Conservation (phyloP, 2,113 vertebrate species). For the Scartelaos histophorus region DNA sequence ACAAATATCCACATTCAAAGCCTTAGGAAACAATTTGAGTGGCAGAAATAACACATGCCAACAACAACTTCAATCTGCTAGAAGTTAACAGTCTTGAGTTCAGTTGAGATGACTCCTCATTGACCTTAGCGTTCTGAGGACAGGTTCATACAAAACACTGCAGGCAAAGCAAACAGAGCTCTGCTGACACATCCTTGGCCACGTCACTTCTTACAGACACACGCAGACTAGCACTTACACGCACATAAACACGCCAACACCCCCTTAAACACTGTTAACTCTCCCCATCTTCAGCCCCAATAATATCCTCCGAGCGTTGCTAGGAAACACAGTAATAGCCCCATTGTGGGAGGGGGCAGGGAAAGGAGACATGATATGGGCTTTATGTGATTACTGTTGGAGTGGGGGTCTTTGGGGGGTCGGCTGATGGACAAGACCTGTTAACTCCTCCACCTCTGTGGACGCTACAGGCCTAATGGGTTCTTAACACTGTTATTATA, state of each 20-base stretch:
- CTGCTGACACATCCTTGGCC: slow-evolving; percentile 23
- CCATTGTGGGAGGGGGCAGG: slow-evolving; percentile 14
- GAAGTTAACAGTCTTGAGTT: not conserved
- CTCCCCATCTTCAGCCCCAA: slow-evolving; percentile 45
- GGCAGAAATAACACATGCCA: not conserved
- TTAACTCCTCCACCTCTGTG: slow-evolving; percentile 9
- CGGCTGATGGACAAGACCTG: slow-evolving; percentile 17
- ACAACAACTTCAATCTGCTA: slow-evolving; percentile 3
- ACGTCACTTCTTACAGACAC: slow-evolving; percentile 15
- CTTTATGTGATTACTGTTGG: slow-evolving; percentile 12
- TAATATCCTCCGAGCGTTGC: slow-evolving; percentile 72
- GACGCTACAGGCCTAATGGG: not conserved
- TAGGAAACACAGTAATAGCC: slow-evolving; percentile 73
- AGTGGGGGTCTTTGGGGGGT: slow-evolving; percentile 12
- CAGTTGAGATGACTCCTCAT: not conserved
- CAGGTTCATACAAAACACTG: slow-evolving; percentile 15
- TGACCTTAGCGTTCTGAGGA: not conserved
- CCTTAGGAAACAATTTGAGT: too few relatives aligned
- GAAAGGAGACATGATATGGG: slow-evolving; percentile 22
- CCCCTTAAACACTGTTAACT: slow-evolving; percentile 59
- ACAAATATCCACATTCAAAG: too few relatives aligned
- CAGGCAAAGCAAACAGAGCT: slow-evolving; percentile 1
- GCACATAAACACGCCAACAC: slow-evolving; percentile 12
- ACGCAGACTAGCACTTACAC: slow-evolving; percentile 10
- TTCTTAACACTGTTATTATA: not conserved